Conservation (phyloP, 2,888 invertebrate species). For the Hyposoter didymator region DNA sequence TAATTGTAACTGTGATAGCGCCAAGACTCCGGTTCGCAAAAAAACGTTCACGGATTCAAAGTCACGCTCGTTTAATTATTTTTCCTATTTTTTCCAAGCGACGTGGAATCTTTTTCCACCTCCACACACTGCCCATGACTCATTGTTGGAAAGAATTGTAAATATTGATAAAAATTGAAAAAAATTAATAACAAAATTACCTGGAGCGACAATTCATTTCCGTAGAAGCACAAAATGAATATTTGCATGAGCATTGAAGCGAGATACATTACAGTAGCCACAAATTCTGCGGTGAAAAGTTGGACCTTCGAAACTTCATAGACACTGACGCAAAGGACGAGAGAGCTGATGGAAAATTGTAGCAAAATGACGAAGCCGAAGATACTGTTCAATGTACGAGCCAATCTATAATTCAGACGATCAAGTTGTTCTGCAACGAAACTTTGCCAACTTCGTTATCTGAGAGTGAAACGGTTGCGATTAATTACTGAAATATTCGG, state of each 20-base stretch:
- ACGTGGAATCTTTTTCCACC: too few relatives aligned
- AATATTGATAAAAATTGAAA: too few relatives aligned
- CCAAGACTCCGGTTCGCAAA: too few relatives aligned
- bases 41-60: too few relatives aligned
- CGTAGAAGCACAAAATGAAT: conserved; percentile 65
- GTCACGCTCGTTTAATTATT: too few relatives aligned
- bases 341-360: conserved; percentile 67
- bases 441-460: not conserved
- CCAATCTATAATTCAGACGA: conserved; percentile 51
- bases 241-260: conserved; percentile 71
- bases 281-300: conserved; percentile 63
- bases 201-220: conserved; percentile 56
- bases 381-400: conserved; percentile 59
- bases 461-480: not conserved
- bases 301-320: conserved; percentile 68
- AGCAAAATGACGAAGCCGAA: conserved; percentile 66
- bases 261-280: conserved; percentile 61
- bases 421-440: not conserved
- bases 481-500: conserved; percentile 56
- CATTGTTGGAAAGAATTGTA: not conserved
- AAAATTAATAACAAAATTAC: conserved; percentile 44
- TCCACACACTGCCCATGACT: not conserved
- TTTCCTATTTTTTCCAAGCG: too few relatives aligned
- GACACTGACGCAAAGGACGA: conserved; percentile 70
- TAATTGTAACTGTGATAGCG: too few relatives aligned